phyloP scores from a whole-genome alignment of 2,113 vertebrate genomes.

The Pteronura brasiliensis region DNA sequence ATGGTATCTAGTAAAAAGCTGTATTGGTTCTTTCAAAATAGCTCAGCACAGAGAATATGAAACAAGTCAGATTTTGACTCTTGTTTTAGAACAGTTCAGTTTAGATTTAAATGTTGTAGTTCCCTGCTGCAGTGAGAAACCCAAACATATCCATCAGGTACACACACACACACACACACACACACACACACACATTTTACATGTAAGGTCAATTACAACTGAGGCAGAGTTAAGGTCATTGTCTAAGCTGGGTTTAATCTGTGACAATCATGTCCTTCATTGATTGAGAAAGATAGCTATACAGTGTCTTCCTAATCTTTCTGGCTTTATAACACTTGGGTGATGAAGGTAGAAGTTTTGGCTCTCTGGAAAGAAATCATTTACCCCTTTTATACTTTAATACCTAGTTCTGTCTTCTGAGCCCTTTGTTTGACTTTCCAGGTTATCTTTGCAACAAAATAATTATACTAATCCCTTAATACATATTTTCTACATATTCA shows the following conservation, averaged over 20 bases:
- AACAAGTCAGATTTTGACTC: conserved; percentile 28
- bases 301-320: neutral
- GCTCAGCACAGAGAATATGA: neutral
- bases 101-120: conserved; percentile 24
- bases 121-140: neutral
- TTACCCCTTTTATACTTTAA: conserved; percentile 11
- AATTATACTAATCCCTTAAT: conserved; percentile 25
- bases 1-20: neutral
- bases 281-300: neutral
- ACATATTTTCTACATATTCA: neutral
- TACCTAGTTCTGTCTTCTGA: conserved; percentile 16
- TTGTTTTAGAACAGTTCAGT: conserved; percentile 37
- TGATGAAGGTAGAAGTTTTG: neutral
- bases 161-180: neutral
- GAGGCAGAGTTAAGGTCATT: neutral
- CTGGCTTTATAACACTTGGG: neutral
- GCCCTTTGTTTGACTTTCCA: conserved; percentile 1
- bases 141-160: neutral
- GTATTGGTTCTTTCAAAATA: neutral
- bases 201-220: conserved; percentile 1
- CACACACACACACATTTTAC: neutral
- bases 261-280: neutral
- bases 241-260: neutral
- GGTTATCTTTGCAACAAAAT: conserved; percentile 41
- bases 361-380: conserved; percentile 18